Evolutionary conservation across 1,140 invertebrate genomes (phyloP), one percentile per base, ranked within the genome.

Genomic region (Callitettix versicolor): DNA sequence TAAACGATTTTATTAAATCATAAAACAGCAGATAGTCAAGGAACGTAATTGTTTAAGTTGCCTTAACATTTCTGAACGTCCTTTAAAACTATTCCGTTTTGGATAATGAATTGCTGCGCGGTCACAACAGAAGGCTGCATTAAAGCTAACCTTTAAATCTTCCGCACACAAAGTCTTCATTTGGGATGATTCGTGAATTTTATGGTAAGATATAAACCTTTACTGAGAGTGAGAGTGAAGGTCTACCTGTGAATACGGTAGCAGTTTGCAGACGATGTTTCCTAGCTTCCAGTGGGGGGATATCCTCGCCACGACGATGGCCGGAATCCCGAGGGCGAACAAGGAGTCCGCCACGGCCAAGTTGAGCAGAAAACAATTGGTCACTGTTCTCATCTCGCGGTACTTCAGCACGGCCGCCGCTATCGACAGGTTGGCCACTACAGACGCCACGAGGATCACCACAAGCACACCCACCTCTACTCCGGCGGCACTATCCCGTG

Each of bases 311-410:
- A 73, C 73, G 15, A 74, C 73, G 20, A 79, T 69, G 1, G 69
- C 70, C 6, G 78, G 77, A 33, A 78, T 75, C 15, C 75, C 75
- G 4, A 74, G 24, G 2, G 74, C 73, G 61, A 80, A 79, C 18
- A 79, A 57, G 15, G 86, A 68, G 68, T 86, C 85, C 1, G 80
- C 78, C 12, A 78, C 72, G 1, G 80, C 77, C 60, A 86, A 70
- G 67, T 86, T 87, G 36, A 85, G 72, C 17, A 86, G 74, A 65
- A 85, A 86, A 59, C 82, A 77, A 65, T 87, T 87, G 44, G 84
- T 86, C 42, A 86, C 81, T 6, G 83, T 86, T 56, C 81, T 70
- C 79, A 86, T 83, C 59, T 82, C 76, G 58, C 76, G 76, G 66
- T 81, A 75, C 17, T 71, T 62, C n/a, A 74, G 59, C 12, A 74